Evolutionary conservation across 2,113 vertebrate species (phyloP).

Genomic region (Pelodiscus sinensis): DNA sequence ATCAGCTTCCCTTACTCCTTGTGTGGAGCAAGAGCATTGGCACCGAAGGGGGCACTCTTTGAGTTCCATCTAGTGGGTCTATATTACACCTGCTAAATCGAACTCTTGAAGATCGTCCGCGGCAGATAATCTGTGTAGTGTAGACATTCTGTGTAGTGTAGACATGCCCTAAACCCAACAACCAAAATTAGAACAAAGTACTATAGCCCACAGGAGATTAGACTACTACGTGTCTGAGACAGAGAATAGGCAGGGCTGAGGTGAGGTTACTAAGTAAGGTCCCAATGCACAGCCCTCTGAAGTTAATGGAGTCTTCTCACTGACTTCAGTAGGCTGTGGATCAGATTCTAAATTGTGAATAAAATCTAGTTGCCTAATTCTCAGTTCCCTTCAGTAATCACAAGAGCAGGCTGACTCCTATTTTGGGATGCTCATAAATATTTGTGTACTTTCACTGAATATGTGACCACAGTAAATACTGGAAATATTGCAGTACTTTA

Average conservation of each 20-base stretch:
- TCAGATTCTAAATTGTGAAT: neutral
- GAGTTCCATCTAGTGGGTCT: no score
- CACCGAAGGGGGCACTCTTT: no score
- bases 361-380: no score
- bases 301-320: neutral
- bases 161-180: neutral
- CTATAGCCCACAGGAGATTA: neutral
- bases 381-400: neutral
- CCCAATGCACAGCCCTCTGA: neutral
- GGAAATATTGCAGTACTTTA: constrained; percentile 20
- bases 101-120: no score
- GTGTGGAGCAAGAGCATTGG: no score
- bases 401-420: neutral
- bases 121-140: no score
- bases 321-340: neutral
- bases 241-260: neutral
- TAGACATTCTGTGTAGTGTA: no score
- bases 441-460: neutral
- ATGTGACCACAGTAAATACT: neutral
- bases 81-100: no score
- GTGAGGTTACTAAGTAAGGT: neutral
- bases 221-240: neutral
- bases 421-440: constrained; percentile 48
- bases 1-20: no score
- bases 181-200: neutral